phyloP scores from a whole-genome alignment of 2,797 vertebrate species.

The Toxotes lorentzi region DNA sequence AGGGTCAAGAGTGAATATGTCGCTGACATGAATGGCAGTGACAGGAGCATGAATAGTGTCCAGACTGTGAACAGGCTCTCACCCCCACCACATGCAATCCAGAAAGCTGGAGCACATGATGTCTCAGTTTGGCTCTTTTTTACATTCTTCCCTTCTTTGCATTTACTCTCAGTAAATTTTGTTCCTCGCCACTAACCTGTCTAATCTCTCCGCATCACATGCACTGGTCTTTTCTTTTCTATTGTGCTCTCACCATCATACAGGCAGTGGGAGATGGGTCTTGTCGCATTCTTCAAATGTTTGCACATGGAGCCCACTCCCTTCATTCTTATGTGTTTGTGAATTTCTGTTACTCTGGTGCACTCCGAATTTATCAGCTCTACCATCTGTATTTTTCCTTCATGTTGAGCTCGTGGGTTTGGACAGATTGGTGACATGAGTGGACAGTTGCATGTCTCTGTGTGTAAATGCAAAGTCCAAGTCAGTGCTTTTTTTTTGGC shows the following conservation, averaged over 20 bases:
- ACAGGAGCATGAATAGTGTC: slow-evolving; percentile 43
- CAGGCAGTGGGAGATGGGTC: slow-evolving; percentile 17
- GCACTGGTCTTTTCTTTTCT: slow-evolving; percentile 25
- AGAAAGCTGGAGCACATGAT: slow-evolving; percentile 78
- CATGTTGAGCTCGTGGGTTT: neutral
- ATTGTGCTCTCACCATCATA: slow-evolving; percentile 19
- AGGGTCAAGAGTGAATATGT: slow-evolving; percentile 36
- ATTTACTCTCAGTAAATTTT: slow-evolving; percentile 27
- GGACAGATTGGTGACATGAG: neutral
- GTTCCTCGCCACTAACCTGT: slow-evolving; percentile 23
- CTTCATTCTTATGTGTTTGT: slow-evolving; percentile 23
- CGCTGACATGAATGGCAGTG: slow-evolving; percentile 27
- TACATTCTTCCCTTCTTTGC: neutral
- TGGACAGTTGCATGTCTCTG: slow-evolving; percentile 1
- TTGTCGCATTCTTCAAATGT: slow-evolving; percentile 51
- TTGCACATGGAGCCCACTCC: slow-evolving; percentile 26
- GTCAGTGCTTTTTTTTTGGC: neutral
- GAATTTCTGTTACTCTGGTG: neutral
- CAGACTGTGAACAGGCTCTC: slow-evolving; percentile 13
- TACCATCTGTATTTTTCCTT: slow-evolving; percentile 16
- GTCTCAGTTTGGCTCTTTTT: slow-evolving; percentile 31
- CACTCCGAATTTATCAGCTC: slow-evolving; percentile 9
- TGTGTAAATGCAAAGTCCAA: neutral
- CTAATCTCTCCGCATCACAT: slow-evolving; percentile 68
- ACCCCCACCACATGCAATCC: slow-evolving; percentile 38